phyloP scores from a whole-genome alignment of 2,888 invertebrate genomes.

The Pasiphila rectangulata region DNA sequence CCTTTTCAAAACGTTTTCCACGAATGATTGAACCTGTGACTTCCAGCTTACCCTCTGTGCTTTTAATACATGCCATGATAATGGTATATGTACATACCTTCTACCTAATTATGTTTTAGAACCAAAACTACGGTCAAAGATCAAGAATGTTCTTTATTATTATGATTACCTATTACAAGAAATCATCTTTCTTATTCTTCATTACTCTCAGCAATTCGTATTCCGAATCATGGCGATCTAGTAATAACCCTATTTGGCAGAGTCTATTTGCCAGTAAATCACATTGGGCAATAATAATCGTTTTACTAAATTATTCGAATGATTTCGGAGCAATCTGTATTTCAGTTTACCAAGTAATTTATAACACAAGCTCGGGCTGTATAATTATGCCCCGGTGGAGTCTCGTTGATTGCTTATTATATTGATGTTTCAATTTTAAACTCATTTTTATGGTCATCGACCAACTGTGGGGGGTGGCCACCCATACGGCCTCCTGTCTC shows the following conservation, averaged over 20 bases:
- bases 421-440: slow-evolving; percentile 82
- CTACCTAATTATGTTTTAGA: too few relatives aligned
- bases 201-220: not conserved
- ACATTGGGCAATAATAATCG: slow-evolving; percentile 14
- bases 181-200: too few relatives aligned
- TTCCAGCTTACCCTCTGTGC: too few relatives aligned
- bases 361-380: slow-evolving; percentile 70
- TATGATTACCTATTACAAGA: too few relatives aligned
- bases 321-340: slow-evolving; percentile 69
- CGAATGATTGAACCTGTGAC: too few relatives aligned
- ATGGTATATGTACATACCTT: too few relatives aligned
- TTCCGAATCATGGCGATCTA: not conserved
- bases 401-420: slow-evolving; percentile 79
- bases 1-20: too few relatives aligned
- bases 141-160: too few relatives aligned
- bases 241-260: not conserved
- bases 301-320: slow-evolving; percentile 22
- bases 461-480: slow-evolving; percentile 82
- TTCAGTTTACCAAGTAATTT: slow-evolving; percentile 67
- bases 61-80: too few relatives aligned
- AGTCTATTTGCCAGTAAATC: slow-evolving; percentile 10
- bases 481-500: slow-evolving; percentile 61
- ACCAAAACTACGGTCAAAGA: too few relatives aligned
- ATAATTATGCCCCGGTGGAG: slow-evolving; percentile 71
- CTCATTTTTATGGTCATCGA: slow-evolving; percentile 81